These are phyloP conservation scores for Leptopilina syphax DNA, from an alignment of 2,888 invertebrate genomes.

Conservation along the genomic window DNA sequence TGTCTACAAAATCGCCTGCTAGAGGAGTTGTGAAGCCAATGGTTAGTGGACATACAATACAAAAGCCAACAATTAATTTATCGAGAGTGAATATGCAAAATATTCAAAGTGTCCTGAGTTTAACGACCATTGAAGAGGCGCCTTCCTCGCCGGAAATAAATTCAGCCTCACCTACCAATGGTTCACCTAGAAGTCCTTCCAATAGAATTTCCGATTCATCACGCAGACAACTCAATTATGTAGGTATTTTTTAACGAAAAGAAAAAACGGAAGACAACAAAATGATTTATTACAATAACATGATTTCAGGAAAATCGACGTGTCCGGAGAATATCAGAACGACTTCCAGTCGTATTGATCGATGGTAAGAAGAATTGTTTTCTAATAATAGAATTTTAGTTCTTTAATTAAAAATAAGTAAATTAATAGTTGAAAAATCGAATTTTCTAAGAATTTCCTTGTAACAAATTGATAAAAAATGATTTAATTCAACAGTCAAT, in stretches of 20 bases:
- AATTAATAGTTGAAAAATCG: too few relatives aligned
- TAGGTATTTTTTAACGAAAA: constrained; percentile 46
- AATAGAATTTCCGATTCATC: constrained; percentile 46
- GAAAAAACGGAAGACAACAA: too few relatives aligned
- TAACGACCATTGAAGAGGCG: constrained; percentile 69
- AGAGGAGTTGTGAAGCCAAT: constrained; percentile 74
- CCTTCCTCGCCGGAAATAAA: constrained; percentile 54
- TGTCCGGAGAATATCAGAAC: constrained; percentile 64
- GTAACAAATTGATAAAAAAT: too few relatives aligned
- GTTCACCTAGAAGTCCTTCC: constrained; percentile 16
- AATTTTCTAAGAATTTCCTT: too few relatives aligned
- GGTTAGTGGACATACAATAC: constrained; percentile 74
- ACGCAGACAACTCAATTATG: constrained; percentile 54
- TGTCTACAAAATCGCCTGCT: constrained; percentile 69
- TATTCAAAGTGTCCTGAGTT: constrained; percentile 60
- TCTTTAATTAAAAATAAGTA: too few relatives aligned
- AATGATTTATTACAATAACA: background rate
- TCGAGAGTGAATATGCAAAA: constrained; percentile 71
- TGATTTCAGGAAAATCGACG: constrained; percentile 61
- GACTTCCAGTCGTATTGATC: constrained; percentile 56
- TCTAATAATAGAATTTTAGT: background rate
- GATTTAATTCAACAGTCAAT: too few relatives aligned
- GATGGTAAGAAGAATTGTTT: background rate
- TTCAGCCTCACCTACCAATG: constrained; percentile 40
- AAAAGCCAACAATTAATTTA: constrained; percentile 73